A percentile compares a stretch with the other conserved stretches of the same genome.
phyloP scores from a whole-genome alignment of 2,888 invertebrate species.

The Julus scanicus region DNA sequence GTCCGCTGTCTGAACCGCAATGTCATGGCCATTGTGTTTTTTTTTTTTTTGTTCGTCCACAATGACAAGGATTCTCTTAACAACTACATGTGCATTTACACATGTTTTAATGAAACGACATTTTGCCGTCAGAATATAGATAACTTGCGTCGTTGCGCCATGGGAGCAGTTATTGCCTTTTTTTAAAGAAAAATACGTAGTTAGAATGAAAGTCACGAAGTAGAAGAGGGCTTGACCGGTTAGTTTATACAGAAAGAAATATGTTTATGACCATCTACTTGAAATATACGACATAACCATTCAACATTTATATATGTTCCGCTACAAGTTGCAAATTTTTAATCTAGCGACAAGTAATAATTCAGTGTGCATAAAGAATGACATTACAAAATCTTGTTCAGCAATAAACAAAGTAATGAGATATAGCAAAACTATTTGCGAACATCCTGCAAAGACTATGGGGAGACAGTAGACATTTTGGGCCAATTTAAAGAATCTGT shows the following conservation, averaged over 20 bases:
- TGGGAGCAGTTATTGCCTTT: slow-evolving; percentile 50
- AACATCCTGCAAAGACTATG: background rate
- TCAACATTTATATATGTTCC: slow-evolving; percentile 30
- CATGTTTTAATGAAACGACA: slow-evolving; percentile 53
- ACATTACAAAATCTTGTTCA: slow-evolving; percentile 24
- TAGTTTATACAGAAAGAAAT: slow-evolving; percentile 41
- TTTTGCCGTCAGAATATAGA: slow-evolving; percentile 52
- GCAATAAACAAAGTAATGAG: slow-evolving; percentile 32
- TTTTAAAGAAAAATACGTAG: background rate
- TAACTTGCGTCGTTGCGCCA: slow-evolving; percentile 38
- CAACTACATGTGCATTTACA: slow-evolving; percentile 52
- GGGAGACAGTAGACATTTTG: background rate
- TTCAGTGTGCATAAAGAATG: slow-evolving; percentile 23
- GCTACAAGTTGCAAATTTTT: slow-evolving; percentile 36
- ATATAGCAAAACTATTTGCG: background rate
- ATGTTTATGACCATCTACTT: slow-evolving; percentile 48
- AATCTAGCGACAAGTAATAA: slow-evolving; percentile 41
- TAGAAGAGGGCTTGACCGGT: slow-evolving; percentile 46
- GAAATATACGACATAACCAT: slow-evolving; percentile 49
- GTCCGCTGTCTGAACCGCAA: background rate
- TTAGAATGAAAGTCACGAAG: slow-evolving; percentile 50
- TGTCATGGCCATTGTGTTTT: slow-evolving; percentile 44
- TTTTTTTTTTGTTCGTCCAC: slow-evolving; percentile 40
- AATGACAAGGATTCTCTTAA: slow-evolving; percentile 50
- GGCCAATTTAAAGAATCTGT: background rate